These are phyloP conservation scores for Hydrozoanthus gracilis DNA, from an alignment of 92 coral and sea anemone genomes.

Conservation along the genomic window DNA sequence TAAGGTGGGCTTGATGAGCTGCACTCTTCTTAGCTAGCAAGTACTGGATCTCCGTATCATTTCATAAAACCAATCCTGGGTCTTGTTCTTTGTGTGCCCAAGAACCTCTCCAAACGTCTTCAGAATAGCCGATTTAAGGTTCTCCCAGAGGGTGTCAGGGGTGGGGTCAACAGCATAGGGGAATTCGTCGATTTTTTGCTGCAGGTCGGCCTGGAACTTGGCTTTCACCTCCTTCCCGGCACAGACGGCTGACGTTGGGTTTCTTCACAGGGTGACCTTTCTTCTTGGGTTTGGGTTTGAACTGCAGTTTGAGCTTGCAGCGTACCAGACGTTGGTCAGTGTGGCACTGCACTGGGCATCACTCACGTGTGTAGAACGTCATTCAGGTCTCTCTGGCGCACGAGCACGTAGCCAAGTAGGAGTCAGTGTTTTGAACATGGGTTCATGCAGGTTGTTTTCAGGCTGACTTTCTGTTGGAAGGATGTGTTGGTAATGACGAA, in stretches of 20 bases:
- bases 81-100: constrained; percentile 46
- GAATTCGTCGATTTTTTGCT: constrained; percentile 33
- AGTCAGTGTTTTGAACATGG: constrained; percentile 1
- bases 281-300: constrained; percentile 39
- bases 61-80: not conserved
- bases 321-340: constrained; percentile 48
- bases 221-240: constrained; percentile 49
- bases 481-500: too few species aligned
- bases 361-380: constrained; percentile 31
- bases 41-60: constrained; percentile 15
- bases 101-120: constrained; percentile 42
- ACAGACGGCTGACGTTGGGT: constrained; percentile 42
- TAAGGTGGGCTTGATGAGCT: constrained; percentile 13
- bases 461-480: too few species aligned
- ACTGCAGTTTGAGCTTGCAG: constrained; percentile 43
- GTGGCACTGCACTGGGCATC: constrained; percentile 17
- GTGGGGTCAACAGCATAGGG: constrained; percentile 41
- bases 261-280: constrained; percentile 31
- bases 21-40: constrained; percentile 33
- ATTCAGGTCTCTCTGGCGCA: constrained; percentile 36
- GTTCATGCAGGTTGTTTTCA: too few species aligned
- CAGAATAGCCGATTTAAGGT: constrained; percentile 40
- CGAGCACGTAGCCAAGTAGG: constrained; percentile 1
- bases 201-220: constrained; percentile 45
- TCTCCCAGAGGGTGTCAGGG: constrained; percentile 42